Percentiles rank a stretch among this genome's conserved stretches.
Conservation (phyloP, 1,140 invertebrate genomes). For the Hypothenemus hampei region DNA sequence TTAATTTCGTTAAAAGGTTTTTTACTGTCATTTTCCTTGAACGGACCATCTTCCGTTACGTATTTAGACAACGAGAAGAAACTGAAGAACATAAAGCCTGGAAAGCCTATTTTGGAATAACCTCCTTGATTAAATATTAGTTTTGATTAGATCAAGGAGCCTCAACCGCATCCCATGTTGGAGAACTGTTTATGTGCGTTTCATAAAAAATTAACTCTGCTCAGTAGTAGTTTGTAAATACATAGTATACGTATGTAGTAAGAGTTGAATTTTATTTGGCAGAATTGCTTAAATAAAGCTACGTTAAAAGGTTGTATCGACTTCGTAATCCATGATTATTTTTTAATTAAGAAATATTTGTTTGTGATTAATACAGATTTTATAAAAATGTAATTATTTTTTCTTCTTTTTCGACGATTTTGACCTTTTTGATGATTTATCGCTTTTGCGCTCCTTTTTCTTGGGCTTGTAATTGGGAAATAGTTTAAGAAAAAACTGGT, state of each 20-base stretch:
- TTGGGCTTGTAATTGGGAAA: slow-evolving; percentile 34
- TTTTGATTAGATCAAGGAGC: not conserved
- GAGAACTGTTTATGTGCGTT: not conserved
- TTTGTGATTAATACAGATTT: not conserved
- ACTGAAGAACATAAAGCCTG: too few species aligned
- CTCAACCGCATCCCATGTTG: not conserved
- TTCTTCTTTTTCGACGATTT: slow-evolving; percentile 11
- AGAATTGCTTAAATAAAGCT: not conserved
- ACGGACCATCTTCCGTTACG: too few species aligned
- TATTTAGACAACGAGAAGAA: too few species aligned
- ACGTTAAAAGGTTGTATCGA: not conserved
- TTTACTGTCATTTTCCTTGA: too few species aligned
- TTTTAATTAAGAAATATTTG: not conserved
- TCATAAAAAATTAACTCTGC: too few species aligned
- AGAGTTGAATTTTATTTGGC: not conserved
- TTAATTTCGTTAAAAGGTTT: too few species aligned
- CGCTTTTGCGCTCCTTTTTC: slow-evolving; percentile 20
- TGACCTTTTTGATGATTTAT: slow-evolving; percentile 11
- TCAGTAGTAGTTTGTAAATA: too few species aligned
- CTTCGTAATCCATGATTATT: not conserved
- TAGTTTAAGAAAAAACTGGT: slow-evolving; percentile 31
- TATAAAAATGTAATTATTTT: not conserved
- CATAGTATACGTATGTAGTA: too few species aligned
- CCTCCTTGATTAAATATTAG: too few species aligned
- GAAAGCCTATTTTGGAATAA: too few species aligned